Evolutionary conservation across 2,797 vertebrate genomes (phyloP).

Genomic region (Chloroceryle inda): DNA sequence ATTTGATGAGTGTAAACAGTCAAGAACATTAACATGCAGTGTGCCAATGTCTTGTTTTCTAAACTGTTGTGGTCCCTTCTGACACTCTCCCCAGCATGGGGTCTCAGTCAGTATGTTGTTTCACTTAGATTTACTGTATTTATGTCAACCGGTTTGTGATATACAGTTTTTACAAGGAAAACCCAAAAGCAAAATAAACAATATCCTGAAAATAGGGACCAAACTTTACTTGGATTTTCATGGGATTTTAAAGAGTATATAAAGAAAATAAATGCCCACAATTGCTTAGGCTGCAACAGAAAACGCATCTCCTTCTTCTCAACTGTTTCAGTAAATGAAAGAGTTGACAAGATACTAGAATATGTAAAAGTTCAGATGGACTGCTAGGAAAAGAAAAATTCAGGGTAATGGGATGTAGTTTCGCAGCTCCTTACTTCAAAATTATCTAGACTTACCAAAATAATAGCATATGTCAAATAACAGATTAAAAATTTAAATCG

Average conservation of each 20-base stretch:
- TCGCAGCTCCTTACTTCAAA: not conserved
- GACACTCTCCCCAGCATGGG: fast-evolving
- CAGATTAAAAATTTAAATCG: not conserved
- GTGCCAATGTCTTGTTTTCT: not conserved
- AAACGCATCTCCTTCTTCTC: not conserved
- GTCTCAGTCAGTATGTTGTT: not conserved
- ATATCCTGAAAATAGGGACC: not conserved
- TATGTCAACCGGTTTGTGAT: not conserved
- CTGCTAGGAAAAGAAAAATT: not conserved
- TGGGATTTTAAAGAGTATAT: not conserved
- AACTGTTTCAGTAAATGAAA: not conserved
- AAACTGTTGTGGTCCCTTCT: not conserved
- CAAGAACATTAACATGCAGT: fast-evolving
- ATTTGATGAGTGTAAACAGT: not conserved
- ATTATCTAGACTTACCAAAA: not conserved
- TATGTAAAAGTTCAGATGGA: not conserved
- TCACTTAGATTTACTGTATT: not conserved
- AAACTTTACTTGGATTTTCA: not conserved
- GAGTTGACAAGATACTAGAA: not conserved
- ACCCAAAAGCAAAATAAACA: not conserved
- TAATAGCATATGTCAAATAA: not conserved
- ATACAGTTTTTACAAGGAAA: not conserved
- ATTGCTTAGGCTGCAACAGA: not conserved
- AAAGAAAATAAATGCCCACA: not conserved
- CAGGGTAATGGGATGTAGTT: not conserved